Conservation (phyloP, 2,888 invertebrate genomes). For the Cotesia congregata region DNA sequence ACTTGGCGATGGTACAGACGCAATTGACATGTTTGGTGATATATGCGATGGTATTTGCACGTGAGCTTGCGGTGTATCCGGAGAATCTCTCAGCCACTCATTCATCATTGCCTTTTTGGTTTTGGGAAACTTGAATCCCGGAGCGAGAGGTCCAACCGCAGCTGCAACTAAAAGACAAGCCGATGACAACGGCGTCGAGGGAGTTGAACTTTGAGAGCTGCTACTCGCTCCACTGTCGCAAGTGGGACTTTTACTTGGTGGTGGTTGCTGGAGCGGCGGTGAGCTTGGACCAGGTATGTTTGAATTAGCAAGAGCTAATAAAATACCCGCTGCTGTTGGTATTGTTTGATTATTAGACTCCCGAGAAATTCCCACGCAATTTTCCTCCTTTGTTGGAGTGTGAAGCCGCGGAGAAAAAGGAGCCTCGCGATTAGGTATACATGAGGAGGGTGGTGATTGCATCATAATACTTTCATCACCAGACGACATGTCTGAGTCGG, state of each 20-base stretch:
- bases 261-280: conserved; percentile 61
- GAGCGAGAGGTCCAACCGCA: conserved; percentile 85
- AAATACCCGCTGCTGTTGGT: conserved; percentile 74
- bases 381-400: conserved; percentile 55
- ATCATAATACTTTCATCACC: conserved; percentile 78
- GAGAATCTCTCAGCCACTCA: conserved; percentile 89
- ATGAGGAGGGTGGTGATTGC: conserved; percentile 72
- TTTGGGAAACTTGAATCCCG: conserved; percentile 91
- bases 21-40: conserved; percentile 45
- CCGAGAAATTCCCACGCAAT: conserved; percentile 34
- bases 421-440: conserved; percentile 54
- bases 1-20: conserved; percentile 40
- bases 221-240: conserved; percentile 68
- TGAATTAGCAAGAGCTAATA: conserved; percentile 74
- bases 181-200: conserved; percentile 79
- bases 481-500: conserved; percentile 83
- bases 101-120: conserved; percentile 91
- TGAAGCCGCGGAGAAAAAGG: conserved; percentile 56
- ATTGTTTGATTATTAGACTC: conserved; percentile 55
- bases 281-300: conserved; percentile 61
- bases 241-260: conserved; percentile 69
- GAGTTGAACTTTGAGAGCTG: conserved; percentile 73
- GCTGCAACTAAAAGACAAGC: conserved; percentile 87
- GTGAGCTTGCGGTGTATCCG: conserved; percentile 66
- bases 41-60: conserved; percentile 51